phyloP scores from a whole-genome alignment of 2,888 invertebrate species.

The Zele albiditarsus region DNA sequence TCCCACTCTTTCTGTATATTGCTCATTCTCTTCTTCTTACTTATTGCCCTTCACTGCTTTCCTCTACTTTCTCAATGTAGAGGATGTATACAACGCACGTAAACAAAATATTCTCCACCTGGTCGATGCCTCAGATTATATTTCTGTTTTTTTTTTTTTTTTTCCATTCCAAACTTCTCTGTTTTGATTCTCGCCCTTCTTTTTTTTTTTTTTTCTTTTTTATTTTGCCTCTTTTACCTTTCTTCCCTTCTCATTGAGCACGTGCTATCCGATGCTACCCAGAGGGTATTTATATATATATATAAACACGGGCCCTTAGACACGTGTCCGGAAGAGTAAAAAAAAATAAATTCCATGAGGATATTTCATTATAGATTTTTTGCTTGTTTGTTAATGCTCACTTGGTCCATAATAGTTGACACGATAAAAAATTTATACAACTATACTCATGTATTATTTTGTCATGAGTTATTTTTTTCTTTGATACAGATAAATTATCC shows the following conservation, averaged over 20 bases:
- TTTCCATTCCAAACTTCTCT: slow-evolving; percentile 2
- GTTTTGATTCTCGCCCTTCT: not conserved
- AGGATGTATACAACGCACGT: slow-evolving; percentile 15
- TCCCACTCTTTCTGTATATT: slow-evolving; percentile 20
- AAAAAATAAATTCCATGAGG: not conserved
- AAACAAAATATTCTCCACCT: slow-evolving; percentile 29
- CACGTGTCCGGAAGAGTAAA: slow-evolving; percentile 12
- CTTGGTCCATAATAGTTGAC: not conserved
- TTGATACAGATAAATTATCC: not conserved
- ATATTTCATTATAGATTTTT: not conserved
- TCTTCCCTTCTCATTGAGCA: not conserved
- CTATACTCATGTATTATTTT: not conserved
- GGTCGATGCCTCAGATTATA: slow-evolving; percentile 26
- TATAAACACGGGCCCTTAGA: not conserved
- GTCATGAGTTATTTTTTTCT: not conserved
- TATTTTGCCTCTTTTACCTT: not conserved
- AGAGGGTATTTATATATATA: not conserved
- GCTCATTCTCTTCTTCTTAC: slow-evolving; percentile 24
- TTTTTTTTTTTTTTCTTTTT: not conserved
- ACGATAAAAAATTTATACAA: not conserved
- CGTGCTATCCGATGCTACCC: not conserved
- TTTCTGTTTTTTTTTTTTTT: not conserved
- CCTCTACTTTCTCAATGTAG: slow-evolving; percentile 31
- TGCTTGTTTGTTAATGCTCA: not conserved
- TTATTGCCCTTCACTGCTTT: slow-evolving; percentile 30